Evolutionary conservation across 2,113 vertebrate genomes (phyloP), one percentile per base, ranked within the genome.

Genomic region (Nematolebias whitei): DNA sequence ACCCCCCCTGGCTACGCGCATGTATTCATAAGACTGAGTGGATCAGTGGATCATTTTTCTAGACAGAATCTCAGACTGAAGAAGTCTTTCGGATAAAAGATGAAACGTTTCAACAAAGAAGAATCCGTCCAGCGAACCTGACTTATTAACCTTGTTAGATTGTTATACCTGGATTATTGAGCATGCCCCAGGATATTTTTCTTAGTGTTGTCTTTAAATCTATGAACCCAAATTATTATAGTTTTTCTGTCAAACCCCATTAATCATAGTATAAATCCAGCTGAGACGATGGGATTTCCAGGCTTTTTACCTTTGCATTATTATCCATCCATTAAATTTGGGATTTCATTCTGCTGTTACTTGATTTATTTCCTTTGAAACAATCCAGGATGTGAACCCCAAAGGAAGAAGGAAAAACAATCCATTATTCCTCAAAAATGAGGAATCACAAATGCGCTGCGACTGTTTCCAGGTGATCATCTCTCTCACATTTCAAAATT

Each of bases 391-490:
- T 68, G 24, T 41, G 48, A 58, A 67, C 71, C 71, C 64, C 69
- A 61, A 45, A 75, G 78, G 80, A 79, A 63, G 70, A 76, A 71
- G 44, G 48, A 80, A 82, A 79, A 74, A 39, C 49, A 81, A 81
- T 90, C 80, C 63, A 84, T 87, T 80, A 79, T 56, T 19, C 26
- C 41, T n/a, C n/a, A 50, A 70, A 76, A 68, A 73, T 53, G 51
- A 87, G 65, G 71, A 78, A 84, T 84, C 64, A 23, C 45, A 84
- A 58, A 68, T 43, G 60, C 22, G 16, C 65, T 16, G 59, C 63
- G 44, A 26, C 59, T 20, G 61, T 79, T 89, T 88, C 82, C 83
- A 83, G 80, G 87, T 89, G 83, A 89, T 87, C 80, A 87, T 90
- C 75, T 87, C 64, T 32, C 41, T 55, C 13, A 55, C 68, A 83